A percentile compares a stretch with the other conserved stretches of the same genome.
These are phyloP conservation scores for Calycopis cecrops DNA, from an alignment of 1,140 invertebrate genomes.

Conservation along the genomic window DNA sequence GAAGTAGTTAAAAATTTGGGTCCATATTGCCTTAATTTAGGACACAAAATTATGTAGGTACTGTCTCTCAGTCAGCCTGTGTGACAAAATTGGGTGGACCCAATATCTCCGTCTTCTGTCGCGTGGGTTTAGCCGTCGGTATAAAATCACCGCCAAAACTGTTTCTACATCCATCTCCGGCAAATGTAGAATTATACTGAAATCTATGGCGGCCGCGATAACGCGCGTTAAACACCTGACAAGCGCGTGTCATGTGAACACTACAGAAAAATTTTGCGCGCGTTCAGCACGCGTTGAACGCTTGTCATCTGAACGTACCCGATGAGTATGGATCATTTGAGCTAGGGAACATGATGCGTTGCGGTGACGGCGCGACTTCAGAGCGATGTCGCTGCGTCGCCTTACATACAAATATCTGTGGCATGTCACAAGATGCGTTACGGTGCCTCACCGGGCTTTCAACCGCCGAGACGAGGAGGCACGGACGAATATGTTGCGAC, in stretches of 20 bases:
- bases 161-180: constrained; percentile 32
- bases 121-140: constrained; percentile 22
- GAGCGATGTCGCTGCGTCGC: too few relatives aligned
- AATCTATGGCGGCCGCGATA: constrained; percentile 19
- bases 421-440: too few relatives aligned
- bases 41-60: constrained; percentile 25
- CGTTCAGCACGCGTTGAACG: constrained; percentile 26
- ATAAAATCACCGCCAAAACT: constrained; percentile 32
- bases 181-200: constrained; percentile 27
- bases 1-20: constrained; percentile 27
- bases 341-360: too few relatives aligned
- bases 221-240: constrained; percentile 26
- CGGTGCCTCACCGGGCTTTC: too few relatives aligned
- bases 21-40: constrained; percentile 24
- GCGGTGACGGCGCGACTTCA: too few relatives aligned
- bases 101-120: too few relatives aligned
- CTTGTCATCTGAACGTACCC: constrained; percentile 13
- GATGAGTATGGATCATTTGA: too few relatives aligned
- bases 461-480: too few relatives aligned
- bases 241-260: constrained; percentile 25
- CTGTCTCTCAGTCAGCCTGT: constrained; percentile 27
- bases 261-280: constrained; percentile 22
- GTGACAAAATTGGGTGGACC: constrained; percentile 33
- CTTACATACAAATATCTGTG: too few relatives aligned
- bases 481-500: too few relatives aligned